Percentiles rank a stretch among this genome's conserved stretches.
Conservation (phyloP, 2,888 invertebrate species). For the Napeogenes sylphis region DNA sequence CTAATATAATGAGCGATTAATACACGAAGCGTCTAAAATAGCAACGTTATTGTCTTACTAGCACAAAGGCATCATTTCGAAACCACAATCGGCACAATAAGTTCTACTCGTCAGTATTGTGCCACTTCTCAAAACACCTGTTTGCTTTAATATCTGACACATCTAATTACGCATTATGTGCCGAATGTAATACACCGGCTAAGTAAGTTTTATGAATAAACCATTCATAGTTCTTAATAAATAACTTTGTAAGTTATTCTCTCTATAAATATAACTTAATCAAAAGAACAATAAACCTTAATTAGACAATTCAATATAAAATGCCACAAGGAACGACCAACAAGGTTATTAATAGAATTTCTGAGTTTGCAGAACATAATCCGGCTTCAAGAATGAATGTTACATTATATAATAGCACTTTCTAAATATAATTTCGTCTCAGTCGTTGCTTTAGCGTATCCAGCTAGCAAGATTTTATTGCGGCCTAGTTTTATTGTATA, state of each 20-base stretch:
- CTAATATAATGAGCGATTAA: background rate
- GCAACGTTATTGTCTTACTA: conserved; percentile 60
- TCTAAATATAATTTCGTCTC: background rate
- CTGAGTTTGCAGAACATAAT: conserved; percentile 1
- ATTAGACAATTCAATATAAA: background rate
- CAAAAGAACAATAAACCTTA: background rate
- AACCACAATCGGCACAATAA: conserved; percentile 59
- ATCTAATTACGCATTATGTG: conserved; percentile 40
- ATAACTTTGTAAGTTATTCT: background rate
- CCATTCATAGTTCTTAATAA: too few relatives aligned
- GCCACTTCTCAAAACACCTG: conserved; percentile 58
- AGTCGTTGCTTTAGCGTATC: background rate
- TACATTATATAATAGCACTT: background rate
- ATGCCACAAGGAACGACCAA: too few relatives aligned
- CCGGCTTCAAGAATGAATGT: background rate
- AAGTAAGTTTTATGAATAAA: background rate
- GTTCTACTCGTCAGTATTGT: conserved; percentile 63
- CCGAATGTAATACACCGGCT: background rate
- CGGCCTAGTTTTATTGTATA: too few relatives aligned
- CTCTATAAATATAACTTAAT: background rate
- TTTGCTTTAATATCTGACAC: conserved; percentile 64
- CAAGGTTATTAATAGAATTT: too few relatives aligned
- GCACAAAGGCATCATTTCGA: conserved; percentile 64
- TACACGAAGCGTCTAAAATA: conserved; percentile 15
- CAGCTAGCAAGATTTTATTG: too few relatives aligned